Conservation (phyloP, 2,888 invertebrate species). For the Liopterus haemorrhoidalis region DNA sequence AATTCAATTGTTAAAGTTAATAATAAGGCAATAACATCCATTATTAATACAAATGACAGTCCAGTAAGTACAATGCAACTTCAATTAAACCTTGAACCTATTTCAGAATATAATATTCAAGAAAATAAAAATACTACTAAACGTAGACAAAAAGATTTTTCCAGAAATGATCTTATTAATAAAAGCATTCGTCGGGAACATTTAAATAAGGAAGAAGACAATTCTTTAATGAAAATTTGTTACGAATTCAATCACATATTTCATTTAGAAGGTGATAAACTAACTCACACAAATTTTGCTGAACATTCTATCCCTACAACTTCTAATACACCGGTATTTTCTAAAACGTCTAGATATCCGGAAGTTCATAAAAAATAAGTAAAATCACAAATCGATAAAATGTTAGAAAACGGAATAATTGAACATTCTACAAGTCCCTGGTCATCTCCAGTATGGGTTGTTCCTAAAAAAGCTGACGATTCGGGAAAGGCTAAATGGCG, state of each 20-base stretch:
- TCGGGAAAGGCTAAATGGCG: slow-evolving; percentile 37
- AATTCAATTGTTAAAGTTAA: slow-evolving; percentile 10
- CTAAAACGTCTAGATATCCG: slow-evolving; percentile 35
- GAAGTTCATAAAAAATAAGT: slow-evolving; percentile 36
- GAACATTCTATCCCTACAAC: slow-evolving; percentile 32
- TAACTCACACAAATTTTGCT: slow-evolving; percentile 30
- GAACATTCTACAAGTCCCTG: no score
- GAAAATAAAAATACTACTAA: slow-evolving; percentile 7
- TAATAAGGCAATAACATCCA: slow-evolving; percentile 7
- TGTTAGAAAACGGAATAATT: slow-evolving; percentile 33
- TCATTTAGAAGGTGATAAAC: slow-evolving; percentile 30
- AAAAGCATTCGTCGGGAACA: slow-evolving; percentile 27
- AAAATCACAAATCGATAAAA: slow-evolving; percentile 33
- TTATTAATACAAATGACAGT: slow-evolving; percentile 22
- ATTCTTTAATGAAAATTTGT: slow-evolving; percentile 30
- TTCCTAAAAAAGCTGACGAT: slow-evolving; percentile 39
- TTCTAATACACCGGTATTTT: slow-evolving; percentile 27
- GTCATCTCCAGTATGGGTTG: slow-evolving; percentile 40
- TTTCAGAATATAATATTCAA: slow-evolving; percentile 6
- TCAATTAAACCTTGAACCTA: slow-evolving; percentile 24
- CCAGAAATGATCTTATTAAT: slow-evolving; percentile 8
- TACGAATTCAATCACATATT: slow-evolving; percentile 33
- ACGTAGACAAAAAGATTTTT: not conserved
- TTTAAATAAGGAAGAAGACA: slow-evolving; percentile 34
- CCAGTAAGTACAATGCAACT: slow-evolving; percentile 23